Conservation (phyloP, 2,113 vertebrate species). For the Muntiacus muntjak region DNA sequence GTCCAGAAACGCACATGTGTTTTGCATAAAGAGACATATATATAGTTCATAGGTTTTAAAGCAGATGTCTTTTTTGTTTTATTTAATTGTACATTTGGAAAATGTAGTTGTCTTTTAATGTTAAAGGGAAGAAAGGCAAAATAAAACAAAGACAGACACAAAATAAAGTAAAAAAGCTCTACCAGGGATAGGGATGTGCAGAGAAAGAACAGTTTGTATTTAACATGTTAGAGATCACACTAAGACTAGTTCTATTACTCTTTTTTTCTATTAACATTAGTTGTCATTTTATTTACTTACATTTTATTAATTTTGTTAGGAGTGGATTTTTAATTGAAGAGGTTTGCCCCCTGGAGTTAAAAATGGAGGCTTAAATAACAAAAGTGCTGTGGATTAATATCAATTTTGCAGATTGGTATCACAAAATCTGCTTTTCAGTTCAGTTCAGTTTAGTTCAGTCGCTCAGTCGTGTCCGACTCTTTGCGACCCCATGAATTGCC, state of each 20-base stretch:
- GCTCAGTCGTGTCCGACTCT: too few relatives aligned
- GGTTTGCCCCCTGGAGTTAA: not conserved
- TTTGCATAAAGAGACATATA: not conserved
- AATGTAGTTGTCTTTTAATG: not conserved
- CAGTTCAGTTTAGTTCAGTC: too few relatives aligned
- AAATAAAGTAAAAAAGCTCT: not conserved
- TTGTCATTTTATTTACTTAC: not conserved
- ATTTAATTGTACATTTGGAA: not conserved
- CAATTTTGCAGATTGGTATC: not conserved
- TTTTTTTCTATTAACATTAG: not conserved
- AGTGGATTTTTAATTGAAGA: not conserved
- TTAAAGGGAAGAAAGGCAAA: not conserved
- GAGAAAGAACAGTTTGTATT: not conserved
- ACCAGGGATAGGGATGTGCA: not conserved
- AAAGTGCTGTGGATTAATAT: not conserved
- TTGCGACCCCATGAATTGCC: too few relatives aligned
- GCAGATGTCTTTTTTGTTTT: not conserved
- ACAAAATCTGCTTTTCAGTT: not conserved
- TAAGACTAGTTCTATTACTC: not conserved
- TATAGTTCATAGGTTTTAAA: not conserved
- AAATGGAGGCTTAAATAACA: not conserved
- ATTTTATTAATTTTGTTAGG: not conserved
- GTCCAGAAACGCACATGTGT: not conserved
- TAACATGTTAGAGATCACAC: not conserved
- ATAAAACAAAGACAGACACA: not conserved